Evolutionary conservation across 2,888 invertebrate species (phyloP).

Genomic region (Caenorhabditis sp.): DNA sequence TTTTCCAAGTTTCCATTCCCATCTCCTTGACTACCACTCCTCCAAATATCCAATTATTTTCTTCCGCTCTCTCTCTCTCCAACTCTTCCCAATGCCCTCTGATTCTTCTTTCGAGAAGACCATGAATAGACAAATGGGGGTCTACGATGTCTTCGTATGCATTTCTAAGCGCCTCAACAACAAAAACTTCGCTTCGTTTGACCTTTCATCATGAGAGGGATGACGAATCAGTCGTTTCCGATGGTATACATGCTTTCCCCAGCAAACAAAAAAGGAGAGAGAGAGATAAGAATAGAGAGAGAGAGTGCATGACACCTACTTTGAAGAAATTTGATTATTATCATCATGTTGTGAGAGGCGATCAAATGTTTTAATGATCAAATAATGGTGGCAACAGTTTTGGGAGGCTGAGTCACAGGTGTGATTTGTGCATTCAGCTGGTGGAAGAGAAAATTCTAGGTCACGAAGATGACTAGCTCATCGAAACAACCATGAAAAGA

Average conservation of each 20-base stretch:
- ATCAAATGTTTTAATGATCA: slow-evolving; percentile 16
- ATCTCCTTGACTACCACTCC: slow-evolving; percentile 16
- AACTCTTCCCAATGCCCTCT: background rate
- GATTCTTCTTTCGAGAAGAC: background rate
- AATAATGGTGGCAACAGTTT: background rate
- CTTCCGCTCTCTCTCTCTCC: background rate
- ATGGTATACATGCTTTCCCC: slow-evolving; percentile 22
- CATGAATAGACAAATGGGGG: slow-evolving; percentile 25
- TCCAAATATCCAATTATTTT: slow-evolving; percentile 9
- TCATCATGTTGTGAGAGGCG: background rate
- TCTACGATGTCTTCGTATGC: slow-evolving; percentile 28
- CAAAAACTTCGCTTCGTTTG: slow-evolving; percentile 23
- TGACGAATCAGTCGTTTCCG: slow-evolving; percentile 41
- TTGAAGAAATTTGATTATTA: slow-evolving; percentile 29
- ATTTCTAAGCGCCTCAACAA: slow-evolving; percentile 38
- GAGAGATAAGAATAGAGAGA: slow-evolving; percentile 10
- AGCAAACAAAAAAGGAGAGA: background rate
- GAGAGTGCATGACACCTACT: slow-evolving; percentile 26
- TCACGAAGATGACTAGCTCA: background rate
- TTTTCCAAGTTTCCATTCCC: background rate
- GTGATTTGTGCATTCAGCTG: too few relatives aligned
- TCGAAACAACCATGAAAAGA: too few relatives aligned
- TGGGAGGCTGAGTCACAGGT: background rate
- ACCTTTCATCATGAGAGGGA: slow-evolving; percentile 32
- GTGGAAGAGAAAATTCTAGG: background rate